Base-by-base conservation (phyloP, 2,888 invertebrate genomes). In the Brachyptera risi region DNA sequence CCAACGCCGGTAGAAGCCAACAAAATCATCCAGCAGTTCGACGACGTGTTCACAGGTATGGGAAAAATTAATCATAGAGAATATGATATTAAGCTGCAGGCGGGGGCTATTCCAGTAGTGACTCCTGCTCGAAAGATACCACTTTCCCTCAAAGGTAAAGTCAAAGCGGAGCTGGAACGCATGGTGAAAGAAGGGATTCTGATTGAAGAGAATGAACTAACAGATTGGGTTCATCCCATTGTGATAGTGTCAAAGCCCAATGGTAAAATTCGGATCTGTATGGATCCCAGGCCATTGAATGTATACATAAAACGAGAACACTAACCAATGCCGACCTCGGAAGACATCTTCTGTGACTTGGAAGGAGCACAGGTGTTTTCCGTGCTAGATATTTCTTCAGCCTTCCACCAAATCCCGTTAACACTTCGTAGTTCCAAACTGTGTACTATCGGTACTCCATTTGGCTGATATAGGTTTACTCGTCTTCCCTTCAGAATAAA, bases 401-500 rank as follows among this genome's bases (percentile, higher is more conserved):
- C 59, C 2, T 62, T 62, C n/a, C 23, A 42, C 13, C 59, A 62
- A 15, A 54, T 63, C 23, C 26, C 2, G 11, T 59, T 63, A 1
- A 59, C 60, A 19, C 44, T 50, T 2, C 24, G 24, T n/a, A 56
- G 54, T 1, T 24, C 44, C 23, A 19, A 37, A n/a, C 17, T 62
- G 1, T 63, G 64, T 44, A 59, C 59, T 2, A 57, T 63, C 27
- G 31, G 37, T 19, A 63, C 60, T 11, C 61, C 61, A 24, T 63
- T 23, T 26, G 63, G 63, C n/a, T 9, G 65, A 19, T 65, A 40
- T 38, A 17, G 31, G 2, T 65, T 27, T 40, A 40, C 42, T 26
- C 37, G 65, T 15, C 27, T 60, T 42, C 58, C 65, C 1, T 65
- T 47, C 27, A 63, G 65, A 1, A 21, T 65, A 11, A 58, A 54